These are phyloP conservation scores for Drosophila anceps DNA, from an alignment of 2,888 invertebrate genomes.

Conservation along the genomic window DNA sequence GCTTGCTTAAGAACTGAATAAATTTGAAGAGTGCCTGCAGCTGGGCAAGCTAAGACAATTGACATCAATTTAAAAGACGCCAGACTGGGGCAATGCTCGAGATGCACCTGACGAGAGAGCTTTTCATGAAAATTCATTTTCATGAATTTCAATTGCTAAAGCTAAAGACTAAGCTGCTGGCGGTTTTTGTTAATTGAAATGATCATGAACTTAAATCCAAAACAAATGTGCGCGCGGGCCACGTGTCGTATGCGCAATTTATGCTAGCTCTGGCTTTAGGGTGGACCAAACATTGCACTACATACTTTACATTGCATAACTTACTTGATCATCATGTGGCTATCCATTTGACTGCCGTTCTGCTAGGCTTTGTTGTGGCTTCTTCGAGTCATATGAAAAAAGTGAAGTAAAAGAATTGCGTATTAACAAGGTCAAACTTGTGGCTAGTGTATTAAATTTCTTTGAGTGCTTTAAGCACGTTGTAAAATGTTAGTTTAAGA, in stretches of 20 bases:
- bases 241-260: constrained; percentile 51
- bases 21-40: constrained; percentile 16
- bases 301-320: constrained; percentile 25
- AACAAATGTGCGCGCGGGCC: constrained; percentile 8
- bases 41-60: constrained; percentile 26
- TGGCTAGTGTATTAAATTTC: constrained; percentile 60
- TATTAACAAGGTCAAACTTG: constrained; percentile 52
- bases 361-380: constrained; percentile 49
- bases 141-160: constrained; percentile 38
- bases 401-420: constrained; percentile 14
- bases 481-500: constrained; percentile 46
- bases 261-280: constrained; percentile 24
- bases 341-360: constrained; percentile 35
- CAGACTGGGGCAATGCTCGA: constrained; percentile 39
- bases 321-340: constrained; percentile 52
- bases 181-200: constrained; percentile 61
- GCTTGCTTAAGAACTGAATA: not conserved
- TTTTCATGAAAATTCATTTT: constrained; percentile 12
- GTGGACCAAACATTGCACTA: constrained; percentile 12
- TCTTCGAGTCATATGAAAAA: constrained; percentile 42
- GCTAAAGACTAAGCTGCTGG: constrained; percentile 24
- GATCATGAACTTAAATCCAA: constrained; percentile 71
- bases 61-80: constrained; percentile 30
- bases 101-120: constrained; percentile 52
- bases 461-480: constrained; percentile 19